Conservation (phyloP, 2,797 vertebrate species). For the Peromyscus nudipes region DNA sequence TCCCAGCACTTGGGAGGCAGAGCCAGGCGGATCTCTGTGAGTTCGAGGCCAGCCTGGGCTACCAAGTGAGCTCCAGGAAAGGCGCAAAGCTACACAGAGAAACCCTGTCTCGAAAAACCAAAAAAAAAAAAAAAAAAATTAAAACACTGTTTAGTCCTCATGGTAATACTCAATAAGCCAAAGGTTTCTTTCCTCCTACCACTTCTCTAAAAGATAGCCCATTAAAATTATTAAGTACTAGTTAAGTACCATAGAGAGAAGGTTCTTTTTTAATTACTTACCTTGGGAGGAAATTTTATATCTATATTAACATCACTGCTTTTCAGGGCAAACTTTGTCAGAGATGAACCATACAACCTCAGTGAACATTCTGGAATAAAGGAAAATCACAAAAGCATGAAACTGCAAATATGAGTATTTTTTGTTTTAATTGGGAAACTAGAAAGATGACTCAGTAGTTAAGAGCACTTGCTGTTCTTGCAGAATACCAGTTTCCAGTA, state of each 20-base stretch:
- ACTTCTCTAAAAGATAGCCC: conserved; percentile 45
- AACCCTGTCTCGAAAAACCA: too few species aligned
- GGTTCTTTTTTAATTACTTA: conserved; percentile 86
- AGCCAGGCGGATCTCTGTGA: too few species aligned
- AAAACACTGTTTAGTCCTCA: conserved; percentile 48
- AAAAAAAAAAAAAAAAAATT: too few species aligned
- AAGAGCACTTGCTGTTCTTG: background rate
- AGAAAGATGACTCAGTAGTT: background rate
- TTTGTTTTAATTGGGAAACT: background rate
- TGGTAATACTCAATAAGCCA: background rate
- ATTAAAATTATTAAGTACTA: conserved; percentile 58
- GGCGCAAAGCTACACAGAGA: too few species aligned
- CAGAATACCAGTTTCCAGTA: background rate
- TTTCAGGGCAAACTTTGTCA: conserved; percentile 97
- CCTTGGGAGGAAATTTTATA: conserved; percentile 94
- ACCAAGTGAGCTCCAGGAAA: too few species aligned
- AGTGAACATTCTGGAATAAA: conserved; percentile 94
- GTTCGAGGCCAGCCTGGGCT: too few species aligned
- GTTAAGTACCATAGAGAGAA: conserved; percentile 69
- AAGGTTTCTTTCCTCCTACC: background rate
- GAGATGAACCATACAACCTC: conserved; percentile 96
- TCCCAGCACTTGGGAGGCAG: too few species aligned
- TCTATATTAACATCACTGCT: conserved; percentile 97
- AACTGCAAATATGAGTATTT: conserved; percentile 35
- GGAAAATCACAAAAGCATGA: conserved; percentile 74